Base-by-base conservation (phyloP, 2,797 vertebrate genomes). In the Sandelia bainsii region DNA sequence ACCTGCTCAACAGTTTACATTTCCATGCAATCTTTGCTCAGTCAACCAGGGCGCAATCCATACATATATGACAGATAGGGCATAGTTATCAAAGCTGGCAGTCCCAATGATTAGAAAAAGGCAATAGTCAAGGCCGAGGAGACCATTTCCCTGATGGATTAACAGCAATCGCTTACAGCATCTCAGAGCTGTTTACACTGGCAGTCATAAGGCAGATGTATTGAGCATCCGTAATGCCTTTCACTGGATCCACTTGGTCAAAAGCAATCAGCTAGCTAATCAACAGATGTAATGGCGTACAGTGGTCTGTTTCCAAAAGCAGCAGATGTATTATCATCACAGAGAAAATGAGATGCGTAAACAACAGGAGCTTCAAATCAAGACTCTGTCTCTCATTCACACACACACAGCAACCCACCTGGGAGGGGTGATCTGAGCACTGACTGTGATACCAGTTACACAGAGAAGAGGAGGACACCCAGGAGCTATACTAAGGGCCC, bases 21-120 rank as follows among this genome's bases (percentile, higher is more conserved):
- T 45, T 75, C 76, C 56, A 39, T 58, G 83, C 83, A 72, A 70
- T 86, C 77, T 53, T 63, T 2, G 64, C 76, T 84, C 76, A 77
- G 77, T 83, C 84, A 76, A 54, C 74, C 52, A 11, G 23, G 56
- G 22, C 3, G 25, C 76, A 65, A 82, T 88, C 83, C 80, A 89
- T 90, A 89, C 87, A 75, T 72, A 68, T 48, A 72, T 92, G 88
- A 92, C 87, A 79, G 86, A 90, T 90, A 79, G 86, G 69, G 69
- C 56, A 56, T 50, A 71, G 91, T 86, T 90, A 91, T 93, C 88
- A 89, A 85, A 92, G 71, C 78, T 89, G 91, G 88, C 91, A 93
- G 87, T 82, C 76, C 80, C 79, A 85, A 90, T 93, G 91, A 93
- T 92, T 93, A 92, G 85, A 92, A 90, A 92, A 88, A 78, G 78